These are phyloP conservation scores for Cordilura impudica DNA, from an alignment of 2,888 invertebrate species.

Conservation along the genomic window DNA sequence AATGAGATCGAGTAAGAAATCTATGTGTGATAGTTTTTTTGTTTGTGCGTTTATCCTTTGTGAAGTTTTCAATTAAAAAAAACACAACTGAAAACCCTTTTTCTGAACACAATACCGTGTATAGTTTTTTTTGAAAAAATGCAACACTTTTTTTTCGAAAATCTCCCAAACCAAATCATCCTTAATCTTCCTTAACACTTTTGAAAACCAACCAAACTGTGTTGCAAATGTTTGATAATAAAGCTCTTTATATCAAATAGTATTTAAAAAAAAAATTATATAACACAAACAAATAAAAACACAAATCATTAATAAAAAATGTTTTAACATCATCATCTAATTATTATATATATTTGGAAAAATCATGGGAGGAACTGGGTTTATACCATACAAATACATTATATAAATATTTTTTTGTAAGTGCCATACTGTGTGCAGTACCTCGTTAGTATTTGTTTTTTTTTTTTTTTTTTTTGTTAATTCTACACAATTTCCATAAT, in stretches of 20 bases:
- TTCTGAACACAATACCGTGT: too few species aligned
- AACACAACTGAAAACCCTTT: too few species aligned
- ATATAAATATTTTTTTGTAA: constrained; percentile 44
- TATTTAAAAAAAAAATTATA: neutral
- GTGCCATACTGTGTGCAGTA: constrained; percentile 79
- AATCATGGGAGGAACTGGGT: constrained; percentile 46
- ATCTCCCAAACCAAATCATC: too few species aligned
- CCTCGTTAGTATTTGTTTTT: constrained; percentile 73
- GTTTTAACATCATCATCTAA: neutral
- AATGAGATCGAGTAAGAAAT: constrained; percentile 41
- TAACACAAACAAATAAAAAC: constrained; percentile 63
- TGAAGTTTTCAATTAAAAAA: too few species aligned
- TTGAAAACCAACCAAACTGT: too few species aligned
- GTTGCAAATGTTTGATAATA: too few species aligned
- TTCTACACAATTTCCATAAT: constrained; percentile 5
- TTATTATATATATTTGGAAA: neutral
- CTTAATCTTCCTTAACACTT: too few species aligned
- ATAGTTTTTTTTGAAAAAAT: too few species aligned
- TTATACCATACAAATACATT: neutral
- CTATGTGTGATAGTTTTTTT: constrained; percentile 60
- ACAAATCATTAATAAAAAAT: constrained; percentile 58
- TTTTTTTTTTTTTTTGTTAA: constrained; percentile 22
- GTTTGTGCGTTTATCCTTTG: constrained; percentile 56
- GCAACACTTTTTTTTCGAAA: too few species aligned
- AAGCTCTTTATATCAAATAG: neutral